phyloP scores from a whole-genome alignment of 1,140 invertebrate genomes.

The Euglossa dilemma region DNA sequence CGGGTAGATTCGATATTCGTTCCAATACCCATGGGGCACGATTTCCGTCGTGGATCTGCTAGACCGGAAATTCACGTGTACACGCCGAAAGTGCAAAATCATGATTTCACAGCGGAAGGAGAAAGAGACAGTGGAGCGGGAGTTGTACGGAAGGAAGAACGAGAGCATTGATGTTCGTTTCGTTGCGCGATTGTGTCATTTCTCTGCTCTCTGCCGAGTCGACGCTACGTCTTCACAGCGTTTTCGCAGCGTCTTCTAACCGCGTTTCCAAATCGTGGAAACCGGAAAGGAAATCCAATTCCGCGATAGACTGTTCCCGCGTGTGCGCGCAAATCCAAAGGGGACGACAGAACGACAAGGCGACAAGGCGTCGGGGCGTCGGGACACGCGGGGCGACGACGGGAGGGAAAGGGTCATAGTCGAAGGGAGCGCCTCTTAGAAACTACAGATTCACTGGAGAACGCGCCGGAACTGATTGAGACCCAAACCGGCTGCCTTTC shows the following conservation, averaged over 20 bases:
- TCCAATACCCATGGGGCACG: slow-evolving; percentile 33
- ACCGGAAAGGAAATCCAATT: slow-evolving; percentile 60
- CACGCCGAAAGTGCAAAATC: slow-evolving; percentile 3
- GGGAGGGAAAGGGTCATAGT: background rate
- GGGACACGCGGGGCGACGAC: background rate
- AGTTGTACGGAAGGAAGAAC: background rate
- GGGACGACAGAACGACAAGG: no score
- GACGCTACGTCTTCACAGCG: no score
- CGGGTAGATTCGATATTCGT: slow-evolving; percentile 38
- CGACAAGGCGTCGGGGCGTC: no score
- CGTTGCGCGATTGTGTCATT: background rate
- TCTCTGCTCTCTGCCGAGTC: background rate
- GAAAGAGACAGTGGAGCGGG: background rate
- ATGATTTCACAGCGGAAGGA: background rate
- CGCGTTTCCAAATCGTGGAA: slow-evolving; percentile 27
- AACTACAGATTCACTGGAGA: slow-evolving; percentile 24
- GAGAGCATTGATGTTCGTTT: slow-evolving; percentile 10
- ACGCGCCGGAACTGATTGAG: slow-evolving; percentile 17
- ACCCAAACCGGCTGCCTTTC: slow-evolving; percentile 30
- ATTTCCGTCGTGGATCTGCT: background rate
- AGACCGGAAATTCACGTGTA: slow-evolving; percentile 49
- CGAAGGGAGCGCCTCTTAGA: background rate
- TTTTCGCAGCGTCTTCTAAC: background rate
- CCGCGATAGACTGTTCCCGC: slow-evolving; percentile 52
- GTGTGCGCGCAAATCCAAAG: slow-evolving; percentile 16